Percentiles rank a stretch among this genome's conserved stretches.
These are phyloP conservation scores for Alentia gelatinosa DNA, from an alignment of 2,888 invertebrate genomes.

Conservation along the genomic window DNA sequence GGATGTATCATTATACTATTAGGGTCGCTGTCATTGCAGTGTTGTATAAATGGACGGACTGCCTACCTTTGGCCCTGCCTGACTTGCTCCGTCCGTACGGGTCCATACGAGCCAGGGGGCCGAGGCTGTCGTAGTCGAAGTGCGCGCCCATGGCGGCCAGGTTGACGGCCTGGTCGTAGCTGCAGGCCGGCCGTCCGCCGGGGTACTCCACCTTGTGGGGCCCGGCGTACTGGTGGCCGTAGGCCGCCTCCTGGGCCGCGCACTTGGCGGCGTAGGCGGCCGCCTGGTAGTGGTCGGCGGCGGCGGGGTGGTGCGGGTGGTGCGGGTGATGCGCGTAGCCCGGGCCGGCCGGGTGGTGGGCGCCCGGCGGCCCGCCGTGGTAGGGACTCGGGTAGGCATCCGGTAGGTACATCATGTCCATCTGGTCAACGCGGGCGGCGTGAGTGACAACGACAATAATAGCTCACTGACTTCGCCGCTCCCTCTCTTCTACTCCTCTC, in stretches of 20 bases:
- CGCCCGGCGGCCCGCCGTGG: constrained; percentile 33
- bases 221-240: constrained; percentile 33
- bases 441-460: neutral
- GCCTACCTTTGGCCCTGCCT: constrained; percentile 57
- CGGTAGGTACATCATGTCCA: constrained; percentile 56
- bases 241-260: constrained; percentile 47
- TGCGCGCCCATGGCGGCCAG: constrained; percentile 56
- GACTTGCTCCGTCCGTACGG: constrained; percentile 52
- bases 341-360: neutral
- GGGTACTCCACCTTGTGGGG: constrained; percentile 49
- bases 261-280: constrained; percentile 52
- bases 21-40: too few relatives aligned
- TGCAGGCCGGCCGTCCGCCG: constrained; percentile 40
- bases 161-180: constrained; percentile 54
- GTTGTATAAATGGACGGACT: neutral
- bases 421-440: neutral
- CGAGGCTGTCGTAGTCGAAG: constrained; percentile 55
- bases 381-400: constrained; percentile 50
- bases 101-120: constrained; percentile 52
- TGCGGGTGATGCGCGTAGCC: neutral
- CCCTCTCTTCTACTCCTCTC: neutral
- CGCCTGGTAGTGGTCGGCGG: constrained; percentile 49
- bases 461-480: neutral
- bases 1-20: too few relatives aligned
- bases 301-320: constrained; percentile 39